These are phyloP conservation scores for Yponomeuta plumbellus DNA, from an alignment of 2,888 invertebrate species.

Conservation along the genomic window DNA sequence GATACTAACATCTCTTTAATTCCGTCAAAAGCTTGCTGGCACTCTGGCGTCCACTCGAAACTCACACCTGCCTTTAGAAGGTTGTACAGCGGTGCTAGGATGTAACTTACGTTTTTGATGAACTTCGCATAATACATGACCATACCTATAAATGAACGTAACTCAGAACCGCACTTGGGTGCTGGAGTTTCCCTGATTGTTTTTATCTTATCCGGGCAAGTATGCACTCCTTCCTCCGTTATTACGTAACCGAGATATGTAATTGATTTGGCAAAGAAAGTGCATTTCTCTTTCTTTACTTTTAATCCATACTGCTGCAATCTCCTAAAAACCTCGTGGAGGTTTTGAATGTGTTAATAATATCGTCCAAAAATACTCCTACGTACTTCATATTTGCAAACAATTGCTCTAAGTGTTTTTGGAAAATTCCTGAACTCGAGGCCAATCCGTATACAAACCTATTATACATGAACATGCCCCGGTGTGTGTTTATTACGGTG, in stretches of 20 bases:
- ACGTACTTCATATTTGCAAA: conserved; percentile 23
- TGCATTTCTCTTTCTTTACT: conserved; percentile 22
- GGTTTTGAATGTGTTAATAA: no score
- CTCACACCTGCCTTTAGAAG: conserved; percentile 19
- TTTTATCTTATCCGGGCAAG: conserved; percentile 24
- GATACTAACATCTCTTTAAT: conserved; percentile 17
- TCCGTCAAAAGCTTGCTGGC: conserved; percentile 16
- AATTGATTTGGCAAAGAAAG: conserved; percentile 22
- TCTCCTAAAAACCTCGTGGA: no score
- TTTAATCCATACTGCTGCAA: conserved; percentile 21
- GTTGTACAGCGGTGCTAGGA: conserved; percentile 20
- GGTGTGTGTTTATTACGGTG: no score
- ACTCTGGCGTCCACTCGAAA: conserved; percentile 17
- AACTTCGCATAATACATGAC: conserved; percentile 26
- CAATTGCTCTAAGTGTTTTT: no score
- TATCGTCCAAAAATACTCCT: conserved; percentile 20
- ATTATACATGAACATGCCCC: no score
- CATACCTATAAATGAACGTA: conserved; percentile 26
- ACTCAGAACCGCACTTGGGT: conserved; percentile 24
- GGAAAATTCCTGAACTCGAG: no score
- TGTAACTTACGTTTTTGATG: conserved; percentile 22
- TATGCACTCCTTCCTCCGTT: conserved; percentile 24
- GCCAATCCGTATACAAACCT: no score
- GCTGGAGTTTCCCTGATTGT: conserved; percentile 20
- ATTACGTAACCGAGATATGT: conserved; percentile 19